Base-by-base conservation (phyloP, 1,140 invertebrate species). In the Tetramorium parvispinum region DNA sequence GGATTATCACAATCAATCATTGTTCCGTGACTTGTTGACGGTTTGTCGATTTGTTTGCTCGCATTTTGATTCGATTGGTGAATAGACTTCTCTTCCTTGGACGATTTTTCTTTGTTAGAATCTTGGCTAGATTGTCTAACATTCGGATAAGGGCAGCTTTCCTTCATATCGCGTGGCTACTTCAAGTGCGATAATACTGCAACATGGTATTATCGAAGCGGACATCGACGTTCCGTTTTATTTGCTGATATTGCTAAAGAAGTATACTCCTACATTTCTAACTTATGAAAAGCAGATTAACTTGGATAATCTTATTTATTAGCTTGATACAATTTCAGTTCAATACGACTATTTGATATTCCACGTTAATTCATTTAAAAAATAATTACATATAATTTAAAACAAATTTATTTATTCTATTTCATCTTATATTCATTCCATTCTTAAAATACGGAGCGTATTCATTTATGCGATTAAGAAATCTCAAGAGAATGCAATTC, bases 161-260 rank as follows among this genome's bases (percentile, higher is more conserved):
- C 88, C 13, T 7, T 65, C 1, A 68, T 85, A 68, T 49, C 32
- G 1, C 10, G 61, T 3, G 73, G 49, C 16, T 10, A 55, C 3
- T 73, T 40, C 5, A 13, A 46, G 27, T 85, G 2, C 0, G 27
- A 40, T 0, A 49, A 13, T 61, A 89, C 89, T 90, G 88, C 1
- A 90, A 90, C 61, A 89, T 8, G 8, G 2, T 27, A 46, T 57
- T 16, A 75, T 55, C 46, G 18, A 53, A 70, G n/a, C 21, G 0
- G 21, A 77, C 27, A 81, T 53, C 32, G n/a, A 0, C 18, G 18
- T 65, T 3, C 11, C 59, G 13, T 21, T 21, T 78, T 24, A 16
- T 78, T 78, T 21, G 27, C 18, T 66, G 43, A 32, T 78, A 13
- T 49, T 78, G 13, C 7, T 78, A 49, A 63, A 68, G 7, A 55